Evolutionary conservation across 30 jellyfish, hydroid and myxozoan genomes (phyloP), one percentile per base, ranked within the genome.

Genomic region (Cassiopea andromeda): DNA sequence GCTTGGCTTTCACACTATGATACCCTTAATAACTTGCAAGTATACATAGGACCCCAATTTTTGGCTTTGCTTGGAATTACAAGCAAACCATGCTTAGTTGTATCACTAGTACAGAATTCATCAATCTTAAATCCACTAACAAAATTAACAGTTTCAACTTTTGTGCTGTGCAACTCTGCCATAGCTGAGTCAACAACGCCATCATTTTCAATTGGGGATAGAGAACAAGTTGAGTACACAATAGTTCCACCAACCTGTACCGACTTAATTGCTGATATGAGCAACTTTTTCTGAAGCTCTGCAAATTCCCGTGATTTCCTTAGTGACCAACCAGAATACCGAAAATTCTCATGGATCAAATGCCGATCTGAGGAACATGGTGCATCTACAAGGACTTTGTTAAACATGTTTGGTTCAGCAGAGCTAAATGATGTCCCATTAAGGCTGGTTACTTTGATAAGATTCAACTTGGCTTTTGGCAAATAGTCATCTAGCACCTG

Each of bases 1-100:
- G 64, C 64, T 54, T 54, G 64, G 64, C 10, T 6, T 54, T 54
- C 12, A 54, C 38, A 27, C 43, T 80, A 49, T 54, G 84, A 75
- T 5, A 77, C 73, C 77, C 90, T 75, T 27, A 58, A 46, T 48
- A 90, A 38, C 68, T 83, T 90, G 48, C 90, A 73, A 0, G 87
- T 69, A 73, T 81, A 93, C 93, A 93, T 93, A n/a, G 98, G 98
- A 47, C 98, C 98, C 96, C 97, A 93, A 88, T 93, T 93, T 17
- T 80, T 19, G 7, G 19, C 1, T 15, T 60, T 60, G 44, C 83
- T 43, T 9, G 98, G 98, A 15, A 77, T 19, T n/a, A 93, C 90
- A n/a, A 93, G 72, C 1, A 59, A 6, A 9, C 98, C 98, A 44
- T 54, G 81, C 48, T 61, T 48, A 1, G 57, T 54, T 48, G 59